Base-by-base conservation (phyloP, 2,797 vertebrate species). In the Channallabes apus region DNA sequence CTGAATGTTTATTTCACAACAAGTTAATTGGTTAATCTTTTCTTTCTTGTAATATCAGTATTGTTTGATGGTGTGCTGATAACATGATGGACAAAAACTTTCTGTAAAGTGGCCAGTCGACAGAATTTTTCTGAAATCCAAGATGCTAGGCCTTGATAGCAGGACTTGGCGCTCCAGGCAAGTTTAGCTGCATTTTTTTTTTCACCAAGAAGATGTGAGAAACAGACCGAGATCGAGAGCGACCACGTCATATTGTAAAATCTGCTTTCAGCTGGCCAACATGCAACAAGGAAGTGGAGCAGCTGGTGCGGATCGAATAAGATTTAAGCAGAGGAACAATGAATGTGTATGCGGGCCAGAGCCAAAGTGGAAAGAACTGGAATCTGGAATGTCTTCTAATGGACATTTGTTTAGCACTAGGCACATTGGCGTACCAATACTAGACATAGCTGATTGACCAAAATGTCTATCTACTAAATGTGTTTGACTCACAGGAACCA, bases 201-300 rank as follows among this genome's bases (percentile, higher is more conserved):
- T 64, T n/a, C 29, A 9, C 51, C 29, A 15, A 51, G 22, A 69
- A 56, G 51, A 82, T 82, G 65, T 38, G 80, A 82, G 80, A 82
- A 82, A 68, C 7, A 38, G 29, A 59, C 46, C 46, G 35, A 62
- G 77, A 1, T 80, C 38, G 59, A 65, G 24, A 20, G 3, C 0
- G 35, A 64, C 24, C 35, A 20, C 78, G 65, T 46, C 61, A 65
- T n/a, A 61, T 15, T 61, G 20, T 24, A 56, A n/a, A 64, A 82
- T 41, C 65, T 82, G 80, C 54, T 69, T 58, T 82, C 27, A 82
- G 80, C 80, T 58, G 65, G 80, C 29, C 22, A 69, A 35, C 80
- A 32, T 56, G 32, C 29, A 68, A 24, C 65, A n/a, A 59, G 29
- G 67, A 82, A 82, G 58, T 18, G 54, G 17, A 82, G 32, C 80